Conservation (phyloP, 2,113 vertebrate genomes). For the Pelecanoides urinatrix region DNA sequence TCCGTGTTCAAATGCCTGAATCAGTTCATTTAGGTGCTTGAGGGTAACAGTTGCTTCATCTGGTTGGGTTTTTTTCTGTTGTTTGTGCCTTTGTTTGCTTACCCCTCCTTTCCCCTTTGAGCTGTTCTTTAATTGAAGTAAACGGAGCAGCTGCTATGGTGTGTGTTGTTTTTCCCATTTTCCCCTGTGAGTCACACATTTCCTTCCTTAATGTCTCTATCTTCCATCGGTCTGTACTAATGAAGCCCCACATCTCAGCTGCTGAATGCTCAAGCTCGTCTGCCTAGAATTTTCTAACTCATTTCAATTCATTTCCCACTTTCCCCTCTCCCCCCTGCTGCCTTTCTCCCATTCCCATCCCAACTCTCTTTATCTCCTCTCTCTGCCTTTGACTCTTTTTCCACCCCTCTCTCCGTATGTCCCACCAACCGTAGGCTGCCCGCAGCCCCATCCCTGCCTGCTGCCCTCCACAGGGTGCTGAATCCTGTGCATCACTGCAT, state of each 20-base stretch:
- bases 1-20: not conserved
- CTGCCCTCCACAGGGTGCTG: not conserved
- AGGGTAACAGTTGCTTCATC: conserved; percentile 51
- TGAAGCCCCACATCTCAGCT: conserved; percentile 68
- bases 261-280: conserved; percentile 45
- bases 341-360: not conserved
- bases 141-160: conserved; percentile 70
- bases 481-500: not conserved
- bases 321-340: not conserved
- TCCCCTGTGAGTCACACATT: conserved; percentile 72
- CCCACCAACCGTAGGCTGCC: not conserved
- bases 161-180: conserved; percentile 67
- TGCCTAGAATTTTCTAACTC: conserved; percentile 51
- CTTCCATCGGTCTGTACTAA: conserved; percentile 68
- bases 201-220: conserved; percentile 72
- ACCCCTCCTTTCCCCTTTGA: conserved; percentile 58
- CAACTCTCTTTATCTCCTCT: not conserved
- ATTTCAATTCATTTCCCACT: conserved; percentile 37
- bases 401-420: not conserved
- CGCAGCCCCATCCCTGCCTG: not conserved
- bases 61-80: not conserved
- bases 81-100: conserved; percentile 36
- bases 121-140: conserved; percentile 72
- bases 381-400: not conserved
- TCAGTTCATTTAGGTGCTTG: conserved; percentile 31